These are phyloP conservation scores for Sclerodermus sp. DNA, from an alignment of 2,888 invertebrate genomes.

Conservation along the genomic window DNA sequence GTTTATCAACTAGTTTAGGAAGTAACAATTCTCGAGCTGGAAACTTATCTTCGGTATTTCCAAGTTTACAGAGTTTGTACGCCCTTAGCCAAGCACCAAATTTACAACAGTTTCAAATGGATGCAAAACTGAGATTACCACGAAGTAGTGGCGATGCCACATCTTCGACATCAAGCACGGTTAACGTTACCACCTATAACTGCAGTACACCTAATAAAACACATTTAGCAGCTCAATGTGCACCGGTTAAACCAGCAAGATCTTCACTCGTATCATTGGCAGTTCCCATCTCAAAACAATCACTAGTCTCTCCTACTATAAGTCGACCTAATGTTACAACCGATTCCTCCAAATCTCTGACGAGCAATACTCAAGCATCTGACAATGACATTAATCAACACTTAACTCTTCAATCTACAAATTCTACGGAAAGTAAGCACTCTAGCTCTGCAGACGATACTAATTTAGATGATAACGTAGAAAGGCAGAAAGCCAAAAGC, in stretches of 20 bases:
- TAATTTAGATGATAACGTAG: no score
- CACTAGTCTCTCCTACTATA: not conserved
- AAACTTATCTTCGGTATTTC: conserved; percentile 35
- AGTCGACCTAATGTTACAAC: not conserved
- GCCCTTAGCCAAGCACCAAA: conserved; percentile 37
- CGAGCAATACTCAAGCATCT: not conserved
- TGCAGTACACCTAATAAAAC: conserved; percentile 27
- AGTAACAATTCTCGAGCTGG: conserved; percentile 12
- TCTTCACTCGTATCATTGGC: conserved; percentile 40
- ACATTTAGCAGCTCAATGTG: conserved; percentile 46
- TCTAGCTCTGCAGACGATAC: no score
- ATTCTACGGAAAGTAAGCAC: no score
- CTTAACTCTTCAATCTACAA: not conserved
- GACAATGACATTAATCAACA: not conserved
- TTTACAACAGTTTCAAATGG: conserved; percentile 41
- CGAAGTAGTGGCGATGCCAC: conserved; percentile 10
- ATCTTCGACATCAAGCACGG: not conserved
- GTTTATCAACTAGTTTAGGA: conserved; percentile 28
- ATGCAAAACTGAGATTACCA: conserved; percentile 28
- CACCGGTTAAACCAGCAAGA: conserved; percentile 43
- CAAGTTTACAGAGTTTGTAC: conserved; percentile 39
- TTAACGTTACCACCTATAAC: not conserved
- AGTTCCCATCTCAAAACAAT: conserved; percentile 39
- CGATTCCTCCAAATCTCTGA: not conserved
- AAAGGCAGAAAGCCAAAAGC: not conserved